Evolutionary conservation across 2,113 vertebrate genomes (phyloP), one percentile per base, ranked within the genome.

Genomic region (Caracal caracal): DNA sequence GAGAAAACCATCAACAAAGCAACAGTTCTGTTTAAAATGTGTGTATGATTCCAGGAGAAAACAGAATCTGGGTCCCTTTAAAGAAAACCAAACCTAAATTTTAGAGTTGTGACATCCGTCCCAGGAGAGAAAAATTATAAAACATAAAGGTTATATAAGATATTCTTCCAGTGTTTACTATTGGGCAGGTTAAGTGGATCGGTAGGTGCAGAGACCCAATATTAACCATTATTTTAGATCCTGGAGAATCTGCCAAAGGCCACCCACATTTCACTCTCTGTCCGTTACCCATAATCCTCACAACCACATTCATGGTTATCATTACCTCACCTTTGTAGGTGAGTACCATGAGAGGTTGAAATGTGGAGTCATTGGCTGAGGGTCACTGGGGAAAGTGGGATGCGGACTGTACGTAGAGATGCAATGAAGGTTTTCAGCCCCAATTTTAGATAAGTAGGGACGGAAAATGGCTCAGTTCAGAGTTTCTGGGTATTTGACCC

Each of bases 41-140:
- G 13, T 83, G 24, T 24, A 83, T 4, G 3, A 87, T 70, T 95
- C 82, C 79, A 89, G 53, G 56, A 96, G 92, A 71, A 96, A 96
- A 91, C 28, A 71, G 93, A 90, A 94, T 20, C 35, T 68, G 75
- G 56, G 40, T 6, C 53, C 43, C 12, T 92, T 91, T 40, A 76
- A 94, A 92, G 47, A 78, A 92, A 93, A 90, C 40, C 78, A 96
- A 96, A 86, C 22, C 86, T 87, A 94, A 56, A 26, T 85, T 97
- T 47, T 59, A 84, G 28, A 70, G 26, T 22, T 93, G 6, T 80
- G 83, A 81, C 81, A 88, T 83, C 68, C 15, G 16, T 97, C 56
- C n/a, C 43, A 79, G 37, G 49, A 96, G 68, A 87, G 28, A 65
- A 91, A 89, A 76, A 4, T 65, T 75, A 5, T 33, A 30, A 73